Percentiles rank a stretch among this genome's conserved stretches.
Evolutionary conservation across 1,140 invertebrate genomes (phyloP).

Genomic region (Zaprionus tsacasi): DNA sequence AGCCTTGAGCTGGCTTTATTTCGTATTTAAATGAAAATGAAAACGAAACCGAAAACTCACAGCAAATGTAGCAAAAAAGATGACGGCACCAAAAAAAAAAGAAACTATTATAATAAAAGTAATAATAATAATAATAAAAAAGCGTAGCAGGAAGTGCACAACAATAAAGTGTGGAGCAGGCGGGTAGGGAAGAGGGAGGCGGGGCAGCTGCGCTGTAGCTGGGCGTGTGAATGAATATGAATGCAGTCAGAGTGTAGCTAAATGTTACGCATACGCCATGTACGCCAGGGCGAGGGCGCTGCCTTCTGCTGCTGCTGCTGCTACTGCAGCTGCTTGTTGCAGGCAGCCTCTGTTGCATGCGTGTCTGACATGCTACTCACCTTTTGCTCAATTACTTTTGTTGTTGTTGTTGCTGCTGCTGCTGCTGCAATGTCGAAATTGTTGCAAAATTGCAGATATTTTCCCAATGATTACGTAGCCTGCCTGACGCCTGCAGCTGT

Average conservation of each 20-base stretch:
- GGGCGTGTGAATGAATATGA: conserved; percentile 60
- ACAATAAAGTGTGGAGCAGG: conserved; percentile 26
- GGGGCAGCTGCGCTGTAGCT: neutral
- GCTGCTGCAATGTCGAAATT: conserved; percentile 71
- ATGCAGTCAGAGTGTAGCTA: conserved; percentile 39
- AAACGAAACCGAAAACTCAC: conserved; percentile 53
- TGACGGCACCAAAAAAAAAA: neutral
- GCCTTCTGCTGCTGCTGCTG: conserved; percentile 3
- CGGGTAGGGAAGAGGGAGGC: neutral
- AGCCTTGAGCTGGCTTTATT: conserved; percentile 61
- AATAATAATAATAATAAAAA: conserved; percentile 15
- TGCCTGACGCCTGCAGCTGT: conserved; percentile 51
- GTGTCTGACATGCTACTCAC: conserved; percentile 73
- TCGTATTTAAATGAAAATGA: conserved; percentile 67
- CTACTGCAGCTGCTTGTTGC: conserved; percentile 29
- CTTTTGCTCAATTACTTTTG: conserved; percentile 80
- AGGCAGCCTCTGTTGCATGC: conserved; percentile 56
- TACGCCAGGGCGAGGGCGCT: conserved; percentile 44
- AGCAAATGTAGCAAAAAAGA: conserved; percentile 9
- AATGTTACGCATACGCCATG: conserved; percentile 64
- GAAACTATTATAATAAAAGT: neutral
- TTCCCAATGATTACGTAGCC: conserved; percentile 77
- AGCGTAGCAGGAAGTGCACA: conserved; percentile 58
- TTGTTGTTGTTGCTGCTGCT: conserved; percentile 35
- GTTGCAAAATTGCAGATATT: conserved; percentile 81